Evolutionary conservation across 2,113 vertebrate species (phyloP).

Genomic region (Tricholaema leucomelas): DNA sequence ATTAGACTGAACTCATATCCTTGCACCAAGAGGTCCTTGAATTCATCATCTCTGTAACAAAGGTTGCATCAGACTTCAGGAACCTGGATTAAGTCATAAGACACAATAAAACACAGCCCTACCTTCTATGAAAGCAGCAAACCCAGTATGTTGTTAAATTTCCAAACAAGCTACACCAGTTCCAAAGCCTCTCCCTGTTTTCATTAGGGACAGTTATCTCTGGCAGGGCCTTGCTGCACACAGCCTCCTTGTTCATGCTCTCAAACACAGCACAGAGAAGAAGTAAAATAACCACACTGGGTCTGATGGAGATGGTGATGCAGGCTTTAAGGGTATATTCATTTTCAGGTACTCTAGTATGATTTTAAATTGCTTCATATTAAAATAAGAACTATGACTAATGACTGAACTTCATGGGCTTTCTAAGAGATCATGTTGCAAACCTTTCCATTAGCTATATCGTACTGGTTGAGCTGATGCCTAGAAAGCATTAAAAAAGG

Average conservation of each 20-base stretch:
- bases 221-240: not conserved
- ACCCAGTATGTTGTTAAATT: not conserved
- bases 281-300: not conserved
- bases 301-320: not conserved
- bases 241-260: not conserved
- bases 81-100: not conserved
- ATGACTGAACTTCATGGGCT: not conserved
- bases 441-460: not conserved
- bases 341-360: conserved; percentile 21
- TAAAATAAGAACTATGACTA: conserved; percentile 1
- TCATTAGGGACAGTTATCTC: not conserved
- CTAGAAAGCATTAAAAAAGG: not conserved
- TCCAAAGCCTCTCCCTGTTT: not conserved
- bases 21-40: not conserved
- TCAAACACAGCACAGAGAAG: not conserved
- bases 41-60: not conserved
- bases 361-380: conserved; percentile 27
- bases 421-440: not conserved
- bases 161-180: not conserved
- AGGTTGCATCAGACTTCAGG: not conserved
- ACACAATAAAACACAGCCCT: not conserved
- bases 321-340: not conserved
- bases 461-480: not conserved
- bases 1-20: not conserved
- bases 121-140: not conserved